A percentile compares a stretch with the other conserved stretches of the same genome.
Conservation (phyloP, 2,797 vertebrate genomes). For the Hybognathus amarus region DNA sequence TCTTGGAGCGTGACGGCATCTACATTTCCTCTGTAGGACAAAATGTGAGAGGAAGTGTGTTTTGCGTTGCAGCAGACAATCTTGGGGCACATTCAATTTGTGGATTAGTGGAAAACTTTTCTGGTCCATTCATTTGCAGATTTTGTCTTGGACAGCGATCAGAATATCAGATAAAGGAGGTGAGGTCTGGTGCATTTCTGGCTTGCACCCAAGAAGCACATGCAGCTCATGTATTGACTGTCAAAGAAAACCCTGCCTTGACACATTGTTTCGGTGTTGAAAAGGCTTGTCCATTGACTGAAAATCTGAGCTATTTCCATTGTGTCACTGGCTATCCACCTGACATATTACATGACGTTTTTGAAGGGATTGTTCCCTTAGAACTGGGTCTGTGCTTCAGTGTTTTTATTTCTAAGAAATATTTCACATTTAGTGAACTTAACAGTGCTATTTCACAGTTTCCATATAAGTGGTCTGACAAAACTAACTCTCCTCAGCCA, state of each 20-base stretch:
- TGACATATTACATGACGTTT: conserved; percentile 5
- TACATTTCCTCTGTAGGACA: too few relatives aligned
- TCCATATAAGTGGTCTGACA: conserved; percentile 32
- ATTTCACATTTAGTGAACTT: conserved; percentile 34
- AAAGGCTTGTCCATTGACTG: conserved; percentile 24
- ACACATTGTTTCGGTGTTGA: conserved; percentile 19
- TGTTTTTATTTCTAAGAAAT: conserved; percentile 16
- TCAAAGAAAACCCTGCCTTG: conserved; percentile 15
- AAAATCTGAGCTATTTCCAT: conserved; percentile 38
- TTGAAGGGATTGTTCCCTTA: conserved; percentile 34
- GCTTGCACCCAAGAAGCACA: conserved; percentile 22
- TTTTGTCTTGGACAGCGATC: conserved; percentile 38
- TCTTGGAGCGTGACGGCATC: too few relatives aligned
- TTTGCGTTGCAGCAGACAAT: too few relatives aligned
- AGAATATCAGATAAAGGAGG: conserved; percentile 31
- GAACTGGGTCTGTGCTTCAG: conserved; percentile 5
- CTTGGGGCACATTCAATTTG: too few relatives aligned
- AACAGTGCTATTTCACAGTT: conserved; percentile 35
- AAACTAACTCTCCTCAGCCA: conserved; percentile 29
- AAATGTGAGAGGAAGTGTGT: too few relatives aligned
- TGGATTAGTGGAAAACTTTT: too few relatives aligned
- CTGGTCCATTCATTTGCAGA: not conserved
- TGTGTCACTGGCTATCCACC: conserved; percentile 34
- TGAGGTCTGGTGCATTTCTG: conserved; percentile 38
- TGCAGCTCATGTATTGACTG: conserved; percentile 33